Conservation (phyloP, 2,797 vertebrate species). For the Mallotus villosus region DNA sequence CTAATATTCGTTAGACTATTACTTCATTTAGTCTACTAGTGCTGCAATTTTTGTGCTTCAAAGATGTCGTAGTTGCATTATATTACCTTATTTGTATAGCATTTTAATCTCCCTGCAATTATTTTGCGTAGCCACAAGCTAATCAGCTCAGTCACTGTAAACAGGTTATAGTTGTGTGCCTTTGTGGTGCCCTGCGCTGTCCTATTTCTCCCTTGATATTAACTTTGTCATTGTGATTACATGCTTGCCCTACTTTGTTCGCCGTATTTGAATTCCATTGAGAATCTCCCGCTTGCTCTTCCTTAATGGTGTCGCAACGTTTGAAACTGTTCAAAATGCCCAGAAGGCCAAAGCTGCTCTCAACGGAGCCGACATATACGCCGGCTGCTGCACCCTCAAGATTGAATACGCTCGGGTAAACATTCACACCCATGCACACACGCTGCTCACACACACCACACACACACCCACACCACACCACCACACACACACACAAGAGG, state of each 20-base stretch:
- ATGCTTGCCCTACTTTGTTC: background rate
- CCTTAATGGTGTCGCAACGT: slow-evolving; percentile 60
- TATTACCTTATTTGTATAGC: slow-evolving; percentile 5
- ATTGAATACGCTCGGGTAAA: slow-evolving; percentile 98
- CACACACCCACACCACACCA: too few relatives aligned
- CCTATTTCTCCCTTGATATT: background rate
- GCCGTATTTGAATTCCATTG: background rate
- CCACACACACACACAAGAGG: slow-evolving; percentile 26
- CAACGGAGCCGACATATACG: slow-evolving; percentile 97
- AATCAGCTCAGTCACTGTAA: background rate
- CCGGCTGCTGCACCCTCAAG: slow-evolving; percentile 96
- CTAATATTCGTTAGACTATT: too few relatives aligned
- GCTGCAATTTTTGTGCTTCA: background rate
- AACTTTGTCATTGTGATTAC: background rate
- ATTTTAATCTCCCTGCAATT: too few relatives aligned
- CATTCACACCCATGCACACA: slow-evolving; percentile 37
- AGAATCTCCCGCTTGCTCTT: background rate
- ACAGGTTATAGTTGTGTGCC: background rate
- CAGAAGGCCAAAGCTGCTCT: slow-evolving; percentile 97
- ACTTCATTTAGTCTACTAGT: background rate
- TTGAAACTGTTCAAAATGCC: slow-evolving; percentile 91
- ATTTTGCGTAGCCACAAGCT: too few relatives aligned
- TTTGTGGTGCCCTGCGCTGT: background rate
- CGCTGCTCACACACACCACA: slow-evolving; percentile 43
- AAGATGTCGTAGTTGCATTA: background rate